A percentile compares a stretch with the other conserved stretches of the same genome.
phyloP scores from a whole-genome alignment of 2,888 invertebrate genomes.

The Pollenia amentaria region DNA sequence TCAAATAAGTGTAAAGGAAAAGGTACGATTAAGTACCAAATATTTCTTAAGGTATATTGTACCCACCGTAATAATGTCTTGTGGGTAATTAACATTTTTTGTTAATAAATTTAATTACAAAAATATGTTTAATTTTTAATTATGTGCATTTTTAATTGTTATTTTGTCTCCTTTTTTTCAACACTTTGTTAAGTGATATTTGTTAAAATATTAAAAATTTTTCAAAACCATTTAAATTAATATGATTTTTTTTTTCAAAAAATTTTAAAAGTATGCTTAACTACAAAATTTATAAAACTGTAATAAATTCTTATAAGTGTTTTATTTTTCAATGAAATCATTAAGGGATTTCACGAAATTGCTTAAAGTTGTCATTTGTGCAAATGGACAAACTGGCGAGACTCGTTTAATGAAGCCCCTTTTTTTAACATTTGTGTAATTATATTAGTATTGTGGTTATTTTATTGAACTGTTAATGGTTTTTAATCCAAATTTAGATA shows the following conservation, averaged over 20 bases:
- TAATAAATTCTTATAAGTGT: neutral
- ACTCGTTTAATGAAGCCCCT: no score
- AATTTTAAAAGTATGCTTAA: neutral
- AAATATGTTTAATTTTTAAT: conserved; percentile 60
- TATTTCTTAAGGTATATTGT: neutral
- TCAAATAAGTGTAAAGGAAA: conserved; percentile 12
- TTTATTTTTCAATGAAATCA: no score
- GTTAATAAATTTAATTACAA: conserved; percentile 43
- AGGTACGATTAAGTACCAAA: neutral
- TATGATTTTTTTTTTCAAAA: neutral
- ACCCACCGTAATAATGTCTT: conserved; percentile 32
- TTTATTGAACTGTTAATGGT: no score
- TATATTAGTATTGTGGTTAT: no score
- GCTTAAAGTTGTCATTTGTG: no score
- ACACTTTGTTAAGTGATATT: neutral
- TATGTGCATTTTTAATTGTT: conserved; percentile 17
- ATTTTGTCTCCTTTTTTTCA: neutral
- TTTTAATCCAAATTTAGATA: no score
- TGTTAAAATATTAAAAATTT: conserved; percentile 1
- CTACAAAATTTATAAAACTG: conserved; percentile 23
- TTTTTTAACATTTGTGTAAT: no score
- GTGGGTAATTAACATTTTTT: conserved; percentile 46
- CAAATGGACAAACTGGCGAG: no score
- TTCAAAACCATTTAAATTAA: neutral
- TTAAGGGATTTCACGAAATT: no score